These are phyloP conservation scores for Drosophila busckii DNA, from an alignment of 1,140 invertebrate genomes.

Conservation along the genomic window DNA sequence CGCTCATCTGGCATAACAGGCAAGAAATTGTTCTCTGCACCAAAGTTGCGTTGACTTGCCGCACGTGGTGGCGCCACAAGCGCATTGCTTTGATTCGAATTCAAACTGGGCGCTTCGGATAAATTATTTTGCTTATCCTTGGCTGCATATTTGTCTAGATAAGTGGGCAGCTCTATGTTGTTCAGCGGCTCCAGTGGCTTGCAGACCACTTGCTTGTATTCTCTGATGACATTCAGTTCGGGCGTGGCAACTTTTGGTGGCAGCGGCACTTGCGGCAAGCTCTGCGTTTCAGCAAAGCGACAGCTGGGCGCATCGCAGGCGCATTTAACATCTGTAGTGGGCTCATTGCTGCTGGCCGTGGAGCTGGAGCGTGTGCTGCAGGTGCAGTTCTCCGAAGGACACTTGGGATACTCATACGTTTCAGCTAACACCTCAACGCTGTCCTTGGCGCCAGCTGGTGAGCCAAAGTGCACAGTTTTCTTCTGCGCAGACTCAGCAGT, in stretches of 20 bases:
- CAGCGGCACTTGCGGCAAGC: background rate
- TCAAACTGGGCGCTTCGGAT: too few relatives aligned
- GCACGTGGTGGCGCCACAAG: conserved; percentile 3
- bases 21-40: conserved; percentile 53
- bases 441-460: conserved; percentile 34
- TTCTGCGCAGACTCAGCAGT: conserved; percentile 38
- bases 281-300: conserved; percentile 30
- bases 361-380: conserved; percentile 71
- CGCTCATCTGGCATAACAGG: conserved; percentile 45
- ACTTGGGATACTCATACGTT: conserved; percentile 74
- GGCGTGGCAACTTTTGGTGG: conserved; percentile 31
- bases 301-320: conserved; percentile 61
- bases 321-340: conserved; percentile 41
- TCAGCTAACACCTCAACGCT: conserved; percentile 58
- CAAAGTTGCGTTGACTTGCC: conserved; percentile 44
- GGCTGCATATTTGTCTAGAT: conserved; percentile 54
- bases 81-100: conserved; percentile 5
- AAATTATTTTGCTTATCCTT: conserved; percentile 73
- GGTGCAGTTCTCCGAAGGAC: conserved; percentile 71
- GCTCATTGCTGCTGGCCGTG: conserved; percentile 56
- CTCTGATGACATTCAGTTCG: conserved; percentile 63
- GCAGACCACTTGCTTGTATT: conserved; percentile 64
- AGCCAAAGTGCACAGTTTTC: conserved; percentile 68
- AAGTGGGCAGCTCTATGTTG: conserved; percentile 62
- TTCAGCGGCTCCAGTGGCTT: conserved; percentile 36